A percentile compares a stretch with the other conserved stretches of the same genome.
Evolutionary conservation across 2,888 invertebrate genomes (phyloP).

Genomic region (Mamestra brassicae): DNA sequence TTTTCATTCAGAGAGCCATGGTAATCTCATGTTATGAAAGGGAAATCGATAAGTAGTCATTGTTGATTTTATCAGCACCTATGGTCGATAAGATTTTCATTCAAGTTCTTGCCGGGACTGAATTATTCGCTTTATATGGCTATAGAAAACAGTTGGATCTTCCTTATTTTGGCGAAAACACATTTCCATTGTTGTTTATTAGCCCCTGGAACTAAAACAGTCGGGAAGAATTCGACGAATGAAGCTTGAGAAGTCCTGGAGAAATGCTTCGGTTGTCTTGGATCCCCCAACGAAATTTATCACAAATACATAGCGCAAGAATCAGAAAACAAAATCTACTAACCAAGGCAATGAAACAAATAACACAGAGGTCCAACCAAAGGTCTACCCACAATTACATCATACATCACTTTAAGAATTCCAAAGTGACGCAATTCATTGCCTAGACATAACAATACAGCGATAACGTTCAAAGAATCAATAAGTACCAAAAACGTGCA

Average conservation of each 20-base stretch:
- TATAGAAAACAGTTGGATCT: background rate
- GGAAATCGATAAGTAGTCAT: conserved; percentile 48
- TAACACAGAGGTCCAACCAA: background rate
- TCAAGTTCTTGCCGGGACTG: conserved; percentile 24
- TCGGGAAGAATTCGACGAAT: background rate
- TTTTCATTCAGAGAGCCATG: conserved; percentile 40
- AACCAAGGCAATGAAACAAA: background rate
- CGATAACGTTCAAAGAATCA: conserved; percentile 33
- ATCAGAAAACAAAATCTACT: background rate
- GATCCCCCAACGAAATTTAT: no score
- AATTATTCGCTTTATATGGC: background rate
- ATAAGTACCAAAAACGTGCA: conserved; percentile 46
- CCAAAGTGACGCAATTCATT: conserved; percentile 52
- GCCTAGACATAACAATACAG: conserved; percentile 53
- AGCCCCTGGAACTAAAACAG: background rate
- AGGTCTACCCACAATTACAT: conserved; percentile 40
- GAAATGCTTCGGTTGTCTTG: background rate
- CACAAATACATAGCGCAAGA: no score
- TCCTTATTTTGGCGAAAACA: background rate
- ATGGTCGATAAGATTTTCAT: conserved; percentile 43
- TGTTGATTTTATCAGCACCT: conserved; percentile 44
- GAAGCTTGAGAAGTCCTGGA: background rate
- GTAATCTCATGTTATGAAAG: conserved; percentile 42
- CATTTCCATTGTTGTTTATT: background rate
- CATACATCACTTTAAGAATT: conserved; percentile 53